These are phyloP conservation scores for Petrolisthes cinctipes DNA, from an alignment of 2,888 invertebrate genomes.

Conservation along the genomic window DNA sequence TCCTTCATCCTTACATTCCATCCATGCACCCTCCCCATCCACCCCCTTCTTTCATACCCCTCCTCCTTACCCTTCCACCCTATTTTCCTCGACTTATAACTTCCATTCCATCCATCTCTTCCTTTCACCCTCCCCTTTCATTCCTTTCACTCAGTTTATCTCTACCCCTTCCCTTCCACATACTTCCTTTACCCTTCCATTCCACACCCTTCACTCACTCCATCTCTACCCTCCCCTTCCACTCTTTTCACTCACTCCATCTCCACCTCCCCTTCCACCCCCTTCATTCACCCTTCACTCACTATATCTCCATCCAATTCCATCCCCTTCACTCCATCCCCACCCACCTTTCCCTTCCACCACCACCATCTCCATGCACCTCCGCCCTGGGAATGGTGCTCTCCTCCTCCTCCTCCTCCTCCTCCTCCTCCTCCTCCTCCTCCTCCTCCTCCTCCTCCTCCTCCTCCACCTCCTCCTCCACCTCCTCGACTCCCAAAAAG, in stretches of 20 bases:
- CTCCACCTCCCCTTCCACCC: background rate
- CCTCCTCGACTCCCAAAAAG: slow-evolving; percentile 39
- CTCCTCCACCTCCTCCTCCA: background rate
- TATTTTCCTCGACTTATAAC: too few species aligned
- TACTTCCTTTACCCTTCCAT: too few species aligned
- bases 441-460: background rate
- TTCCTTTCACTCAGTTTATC: too few species aligned
- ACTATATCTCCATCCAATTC: background rate
- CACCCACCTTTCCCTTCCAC: background rate
- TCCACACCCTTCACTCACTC: too few species aligned
- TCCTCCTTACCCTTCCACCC: too few species aligned
- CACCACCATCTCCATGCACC: background rate
- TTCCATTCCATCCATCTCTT: too few species aligned
- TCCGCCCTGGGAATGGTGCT: background rate
- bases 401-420: background rate
- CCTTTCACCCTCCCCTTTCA: too few species aligned
- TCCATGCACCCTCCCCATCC: too few species aligned
- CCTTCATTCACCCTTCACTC: background rate
- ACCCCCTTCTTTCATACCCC: too few species aligned
- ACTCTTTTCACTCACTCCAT: background rate
- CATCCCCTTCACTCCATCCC: background rate
- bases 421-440: background rate
- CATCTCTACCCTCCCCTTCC: background rate
- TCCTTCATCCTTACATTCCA: too few species aligned
- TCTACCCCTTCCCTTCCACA: too few species aligned